A percentile compares a stretch with the other conserved stretches of the same genome.
Evolutionary conservation across 2,113 vertebrate species (phyloP).

Genomic region (Amazona guildingii): DNA sequence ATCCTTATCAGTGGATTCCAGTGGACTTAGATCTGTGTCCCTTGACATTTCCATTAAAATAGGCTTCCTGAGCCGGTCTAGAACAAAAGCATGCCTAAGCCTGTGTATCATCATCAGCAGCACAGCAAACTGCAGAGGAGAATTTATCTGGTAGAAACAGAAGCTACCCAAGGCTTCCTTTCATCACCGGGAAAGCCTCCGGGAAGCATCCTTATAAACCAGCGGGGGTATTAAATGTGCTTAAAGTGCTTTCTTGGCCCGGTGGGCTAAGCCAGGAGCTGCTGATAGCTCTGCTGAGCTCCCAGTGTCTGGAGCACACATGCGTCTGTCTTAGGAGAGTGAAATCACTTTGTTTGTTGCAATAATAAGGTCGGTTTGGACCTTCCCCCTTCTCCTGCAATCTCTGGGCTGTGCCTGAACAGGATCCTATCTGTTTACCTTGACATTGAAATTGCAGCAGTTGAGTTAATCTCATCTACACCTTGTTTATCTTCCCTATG

Average conservation of each 20-base stretch:
- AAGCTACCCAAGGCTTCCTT: neutral
- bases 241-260: neutral
- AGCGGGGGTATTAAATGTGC: neutral
- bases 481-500: neutral
- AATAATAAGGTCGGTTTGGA: neutral
- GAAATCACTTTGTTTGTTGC: neutral
- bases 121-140: neutral
- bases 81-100: neutral
- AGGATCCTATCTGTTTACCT: slow-evolving; percentile 44
- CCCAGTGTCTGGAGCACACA: accelerated
- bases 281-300: accelerated
- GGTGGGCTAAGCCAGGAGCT: neutral
- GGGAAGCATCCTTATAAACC: neutral
- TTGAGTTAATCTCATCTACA: neutral
- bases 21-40: neutral
- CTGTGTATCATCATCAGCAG: neutral
- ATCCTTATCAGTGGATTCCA: slow-evolving; percentile 55
- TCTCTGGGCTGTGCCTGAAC: slow-evolving; percentile 23
- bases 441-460: neutral
- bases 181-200: neutral
- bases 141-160: neutral
- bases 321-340: neutral
- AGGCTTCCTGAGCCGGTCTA: neutral
- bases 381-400: neutral
- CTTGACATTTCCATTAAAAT: slow-evolving; percentile 15